Percentiles rank a stretch among this genome's conserved stretches.
These are phyloP conservation scores for Melinopterus prodromus DNA, from an alignment of 2,888 invertebrate genomes.

Conservation along the genomic window DNA sequence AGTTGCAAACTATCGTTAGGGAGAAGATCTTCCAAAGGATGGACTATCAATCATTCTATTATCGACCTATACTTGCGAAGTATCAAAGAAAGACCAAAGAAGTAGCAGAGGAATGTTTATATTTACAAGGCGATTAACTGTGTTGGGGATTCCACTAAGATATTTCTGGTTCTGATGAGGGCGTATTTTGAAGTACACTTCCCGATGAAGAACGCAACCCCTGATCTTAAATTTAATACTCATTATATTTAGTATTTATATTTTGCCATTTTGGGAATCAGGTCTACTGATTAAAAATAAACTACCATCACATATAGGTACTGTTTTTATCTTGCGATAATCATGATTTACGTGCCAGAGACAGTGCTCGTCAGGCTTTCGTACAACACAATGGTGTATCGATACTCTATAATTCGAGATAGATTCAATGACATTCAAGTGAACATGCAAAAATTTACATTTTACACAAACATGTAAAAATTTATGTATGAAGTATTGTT, in stretches of 20 bases:
- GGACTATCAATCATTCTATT: constrained; percentile 88
- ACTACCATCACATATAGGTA: not conserved
- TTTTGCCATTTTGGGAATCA: not conserved
- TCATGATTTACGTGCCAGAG: too few species aligned
- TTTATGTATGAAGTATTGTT: too few species aligned
- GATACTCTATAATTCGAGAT: too few species aligned
- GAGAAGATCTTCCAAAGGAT: constrained; percentile 74
- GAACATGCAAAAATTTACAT: too few species aligned
- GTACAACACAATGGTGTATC: not conserved
- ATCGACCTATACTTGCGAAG: constrained; percentile 74
- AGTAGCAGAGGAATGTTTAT: constrained; percentile 67
- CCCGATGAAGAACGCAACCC: too few species aligned
- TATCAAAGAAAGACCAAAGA: constrained; percentile 74
- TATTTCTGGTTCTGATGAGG: too few species aligned
- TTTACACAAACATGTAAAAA: too few species aligned
- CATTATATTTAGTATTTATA: not conserved
- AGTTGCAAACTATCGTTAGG: constrained; percentile 69
- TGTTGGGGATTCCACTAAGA: not conserved
- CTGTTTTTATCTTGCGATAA: not conserved
- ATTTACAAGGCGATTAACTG: constrained; percentile 61
- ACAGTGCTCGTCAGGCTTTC: not conserved
- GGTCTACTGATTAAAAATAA: not conserved
- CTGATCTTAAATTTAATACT: too few species aligned
- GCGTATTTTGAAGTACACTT: too few species aligned
- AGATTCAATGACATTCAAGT: too few species aligned